A percentile compares a stretch with the other conserved stretches of the same genome.
Evolutionary conservation across 2,888 invertebrate genomes (phyloP).

Genomic region (Melanchra persicariae): DNA sequence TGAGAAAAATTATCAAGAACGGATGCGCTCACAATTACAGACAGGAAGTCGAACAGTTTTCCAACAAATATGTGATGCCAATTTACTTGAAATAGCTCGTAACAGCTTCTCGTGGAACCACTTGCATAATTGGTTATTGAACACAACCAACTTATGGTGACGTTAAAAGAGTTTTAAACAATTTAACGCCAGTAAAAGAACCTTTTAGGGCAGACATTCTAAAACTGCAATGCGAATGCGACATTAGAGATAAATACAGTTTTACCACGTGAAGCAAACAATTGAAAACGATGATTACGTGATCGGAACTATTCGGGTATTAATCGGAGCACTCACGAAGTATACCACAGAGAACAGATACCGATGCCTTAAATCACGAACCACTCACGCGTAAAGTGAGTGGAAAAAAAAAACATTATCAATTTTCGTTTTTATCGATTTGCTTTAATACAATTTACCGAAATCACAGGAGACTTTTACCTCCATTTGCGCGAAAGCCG

Average conservation of each 20-base stretch:
- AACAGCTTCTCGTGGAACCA: slow-evolving; percentile 53
- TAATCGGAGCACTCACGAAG: slow-evolving; percentile 69
- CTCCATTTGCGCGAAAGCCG: slow-evolving; percentile 80
- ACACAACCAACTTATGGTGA: slow-evolving; percentile 46
- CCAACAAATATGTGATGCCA: slow-evolving; percentile 67
- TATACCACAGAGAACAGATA: slow-evolving; percentile 71
- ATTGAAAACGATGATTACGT: slow-evolving; percentile 70
- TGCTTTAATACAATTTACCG: slow-evolving; percentile 81
- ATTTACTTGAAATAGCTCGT: slow-evolving; percentile 58
- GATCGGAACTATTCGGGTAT: slow-evolving; percentile 65
- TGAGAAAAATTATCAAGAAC: slow-evolving; percentile 63
- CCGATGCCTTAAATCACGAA: slow-evolving; percentile 82
- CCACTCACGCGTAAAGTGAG: slow-evolving; percentile 87
- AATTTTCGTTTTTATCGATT: slow-evolving; percentile 82
- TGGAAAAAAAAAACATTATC: slow-evolving; percentile 76
- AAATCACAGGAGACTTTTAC: slow-evolving; percentile 82
- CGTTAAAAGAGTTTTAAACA: slow-evolving; percentile 49
- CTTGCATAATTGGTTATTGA: slow-evolving; percentile 62
- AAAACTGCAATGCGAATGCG: slow-evolving; percentile 54
- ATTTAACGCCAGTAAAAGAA: slow-evolving; percentile 48
- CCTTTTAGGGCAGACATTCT: slow-evolving; percentile 58
- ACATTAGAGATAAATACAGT: slow-evolving; percentile 58
- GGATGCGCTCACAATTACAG: slow-evolving; percentile 78
- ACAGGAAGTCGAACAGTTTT: slow-evolving; percentile 72
- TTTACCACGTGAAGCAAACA: slow-evolving; percentile 69